Percentiles rank a stretch among this genome's conserved stretches.
Conservation (phyloP, 1,140 invertebrate species). For the Sinella curviseta region DNA sequence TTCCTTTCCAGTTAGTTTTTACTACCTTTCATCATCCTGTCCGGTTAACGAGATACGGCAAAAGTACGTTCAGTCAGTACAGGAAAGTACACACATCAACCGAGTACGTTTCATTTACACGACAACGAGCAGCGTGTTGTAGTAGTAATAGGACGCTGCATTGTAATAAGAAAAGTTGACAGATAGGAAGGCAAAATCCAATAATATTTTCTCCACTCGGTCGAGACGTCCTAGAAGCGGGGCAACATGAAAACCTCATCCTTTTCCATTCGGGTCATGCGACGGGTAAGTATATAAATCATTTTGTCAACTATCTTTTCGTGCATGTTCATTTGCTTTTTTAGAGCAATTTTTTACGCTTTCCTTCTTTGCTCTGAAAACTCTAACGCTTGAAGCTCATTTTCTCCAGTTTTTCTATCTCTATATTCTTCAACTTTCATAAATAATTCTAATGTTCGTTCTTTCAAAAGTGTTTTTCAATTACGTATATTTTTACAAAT, state of each 20-base stretch:
- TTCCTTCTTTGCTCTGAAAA: neutral
- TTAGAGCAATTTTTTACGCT: neutral
- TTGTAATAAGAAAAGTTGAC: no score
- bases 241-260: slow-evolving; percentile 73
- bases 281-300: slow-evolving; percentile 63
- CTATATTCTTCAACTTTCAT: no score
- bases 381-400: neutral
- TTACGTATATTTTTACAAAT: no score
- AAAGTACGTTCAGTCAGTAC: neutral
- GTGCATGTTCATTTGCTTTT: slow-evolving; percentile 10
- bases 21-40: neutral
- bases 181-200: no score
- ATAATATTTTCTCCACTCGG: no score
- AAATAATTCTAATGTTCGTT: no score
- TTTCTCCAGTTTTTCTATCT: no score
- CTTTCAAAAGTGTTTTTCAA: no score
- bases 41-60: neutral
- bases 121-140: no score
- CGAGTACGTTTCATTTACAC: neutral
- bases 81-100: neutral
- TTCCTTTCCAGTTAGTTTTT: neutral
- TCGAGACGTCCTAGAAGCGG: no score
- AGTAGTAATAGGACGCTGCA: no score
- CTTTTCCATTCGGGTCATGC: slow-evolving; percentile 73
- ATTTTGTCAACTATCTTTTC: neutral